Evolutionary conservation across 2,113 vertebrate species (phyloP).

Genomic region (Cisticola juncidis): DNA sequence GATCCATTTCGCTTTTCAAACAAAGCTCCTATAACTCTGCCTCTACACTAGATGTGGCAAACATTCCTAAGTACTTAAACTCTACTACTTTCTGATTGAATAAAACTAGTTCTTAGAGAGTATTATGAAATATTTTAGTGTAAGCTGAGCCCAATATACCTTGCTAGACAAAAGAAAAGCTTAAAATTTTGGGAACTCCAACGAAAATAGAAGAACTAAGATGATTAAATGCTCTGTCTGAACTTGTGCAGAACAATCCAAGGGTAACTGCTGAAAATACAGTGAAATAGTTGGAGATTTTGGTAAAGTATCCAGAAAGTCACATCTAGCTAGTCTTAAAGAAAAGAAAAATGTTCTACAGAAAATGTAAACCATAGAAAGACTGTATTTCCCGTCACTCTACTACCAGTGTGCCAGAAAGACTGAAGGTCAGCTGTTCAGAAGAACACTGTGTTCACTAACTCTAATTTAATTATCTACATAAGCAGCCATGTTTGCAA

Average conservation of each 20-base stretch:
- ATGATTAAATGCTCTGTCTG: neutral
- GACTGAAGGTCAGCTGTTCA: neutral
- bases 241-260: neutral
- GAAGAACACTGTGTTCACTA: neutral
- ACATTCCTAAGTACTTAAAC: neutral
- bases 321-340: neutral
- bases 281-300: neutral
- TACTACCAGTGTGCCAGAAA: neutral
- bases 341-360: neutral
- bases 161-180: neutral
- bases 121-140: neutral
- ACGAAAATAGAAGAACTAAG: neutral
- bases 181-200: neutral
- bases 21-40: neutral
- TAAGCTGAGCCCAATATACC: neutral
- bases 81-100: neutral
- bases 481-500: conserved; percentile 35
- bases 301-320: neutral
- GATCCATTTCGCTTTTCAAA: neutral
- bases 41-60: neutral
- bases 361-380: neutral
- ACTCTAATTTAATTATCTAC: conserved; percentile 45
- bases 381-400: neutral
- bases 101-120: neutral
- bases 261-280: neutral